Base-by-base conservation (phyloP, 2,797 vertebrate genomes). In the Hirundo rustica region DNA sequence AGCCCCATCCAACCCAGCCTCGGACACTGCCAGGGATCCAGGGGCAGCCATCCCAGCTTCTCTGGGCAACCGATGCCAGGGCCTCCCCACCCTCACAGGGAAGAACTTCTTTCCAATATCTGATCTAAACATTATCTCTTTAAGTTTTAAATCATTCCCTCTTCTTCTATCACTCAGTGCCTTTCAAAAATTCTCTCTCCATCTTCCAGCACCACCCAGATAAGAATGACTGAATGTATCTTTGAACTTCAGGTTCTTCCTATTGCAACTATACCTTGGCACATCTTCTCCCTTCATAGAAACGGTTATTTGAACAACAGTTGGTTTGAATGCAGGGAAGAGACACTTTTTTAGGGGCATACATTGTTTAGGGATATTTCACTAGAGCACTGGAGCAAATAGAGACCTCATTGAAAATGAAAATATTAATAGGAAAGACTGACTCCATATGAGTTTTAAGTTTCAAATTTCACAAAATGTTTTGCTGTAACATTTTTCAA, bases 1-100 rank as follows among this genome's bases (percentile, higher is more conserved):
- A 61, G 30, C 21, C 34, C 17, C 0, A 0, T 45, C 44, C 45
- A 60, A 0, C 13, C 45, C 9, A 15, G 9, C 5, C 42, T 48
- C 12, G 64, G 14, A 15, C 55, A 42, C 36, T 75, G 3, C 16
- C 78, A 55, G 42, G 48, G 32, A 82, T 55, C 38, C 38, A 38
- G 70, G 18, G 6, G 27, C 23, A 70, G 32, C 9, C 48, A 55
- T 38, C 38, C 38, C 78, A 50, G 55, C 19, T 57, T 14, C 58
- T 57, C 44, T 79, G 36, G 58, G 14, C 18, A 68, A 0, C 26
- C 14, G 1, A 1, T 48, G 26, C 55, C 62, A 68, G 22, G 34
- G 27, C 11, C 48, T 55, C 0, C 0, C 2, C 27, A 23, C 4
- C 16, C 71, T 82, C 55, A n/a, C 22, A 82, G 55, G 7, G 19